A percentile compares a stretch with the other conserved stretches of the same genome.
These are phyloP conservation scores for Prinia subflava DNA, from an alignment of 2,113 vertebrate genomes.

Conservation along the genomic window DNA sequence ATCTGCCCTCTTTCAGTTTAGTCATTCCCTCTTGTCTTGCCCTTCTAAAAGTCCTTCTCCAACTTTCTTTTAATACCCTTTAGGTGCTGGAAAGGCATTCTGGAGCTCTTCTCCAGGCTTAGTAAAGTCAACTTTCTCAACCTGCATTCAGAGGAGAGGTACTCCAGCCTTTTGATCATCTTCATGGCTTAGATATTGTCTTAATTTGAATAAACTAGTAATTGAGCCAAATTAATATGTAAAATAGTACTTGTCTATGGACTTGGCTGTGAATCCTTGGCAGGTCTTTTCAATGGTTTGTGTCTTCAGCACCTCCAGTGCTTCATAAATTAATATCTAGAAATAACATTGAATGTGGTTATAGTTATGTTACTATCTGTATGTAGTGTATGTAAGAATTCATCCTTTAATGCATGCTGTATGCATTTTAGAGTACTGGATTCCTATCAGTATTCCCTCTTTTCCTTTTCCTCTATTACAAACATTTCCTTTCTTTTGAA, in stretches of 20 bases:
- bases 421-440: neutral
- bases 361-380: neutral
- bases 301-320: neutral
- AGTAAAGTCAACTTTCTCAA: neutral
- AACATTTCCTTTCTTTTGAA: neutral
- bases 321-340: neutral
- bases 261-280: neutral
- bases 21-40: neutral
- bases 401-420: neutral
- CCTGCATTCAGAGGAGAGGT: neutral
- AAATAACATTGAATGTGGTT: neutral
- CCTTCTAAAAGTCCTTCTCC: neutral
- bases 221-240: neutral
- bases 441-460: neutral
- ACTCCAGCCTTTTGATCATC: neutral
- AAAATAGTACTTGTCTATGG: neutral
- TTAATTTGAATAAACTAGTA: neutral
- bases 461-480: neutral
- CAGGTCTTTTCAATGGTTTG: neutral
- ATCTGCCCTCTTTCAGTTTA: neutral
- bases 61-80: neutral
- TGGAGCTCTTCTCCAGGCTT: neutral
- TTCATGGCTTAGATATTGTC: neutral
- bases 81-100: neutral
- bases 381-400: neutral